phyloP scores from a whole-genome alignment of 2,113 vertebrate species.

The Patagioenas fasciata region DNA sequence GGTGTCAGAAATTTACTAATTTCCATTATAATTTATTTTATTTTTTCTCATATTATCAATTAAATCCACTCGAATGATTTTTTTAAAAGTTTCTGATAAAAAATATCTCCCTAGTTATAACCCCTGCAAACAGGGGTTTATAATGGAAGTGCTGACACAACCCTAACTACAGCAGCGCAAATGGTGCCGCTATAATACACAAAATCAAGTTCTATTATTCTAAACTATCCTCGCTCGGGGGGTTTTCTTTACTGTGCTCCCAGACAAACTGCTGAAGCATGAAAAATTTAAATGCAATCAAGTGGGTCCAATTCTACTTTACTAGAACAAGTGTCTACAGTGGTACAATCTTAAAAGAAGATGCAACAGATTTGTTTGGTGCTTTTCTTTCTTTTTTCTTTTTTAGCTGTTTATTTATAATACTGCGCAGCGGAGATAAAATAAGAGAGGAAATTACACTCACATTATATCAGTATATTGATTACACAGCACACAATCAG shows the following conservation, averaged over 20 bases:
- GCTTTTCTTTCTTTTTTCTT: constrained; percentile 74
- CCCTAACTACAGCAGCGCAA: constrained; percentile 83
- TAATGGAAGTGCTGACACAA: constrained; percentile 83
- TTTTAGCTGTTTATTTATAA: constrained; percentile 86
- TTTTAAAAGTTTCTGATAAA: constrained; percentile 70
- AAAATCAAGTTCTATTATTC: constrained; percentile 99
- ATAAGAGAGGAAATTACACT: constrained; percentile 84
- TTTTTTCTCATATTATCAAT: constrained; percentile 74
- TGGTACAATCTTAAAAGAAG: constrained; percentile 95
- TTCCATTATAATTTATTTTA: constrained; percentile 62
- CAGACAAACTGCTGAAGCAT: constrained; percentile 97
- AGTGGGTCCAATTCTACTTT: constrained; percentile 91
- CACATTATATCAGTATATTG: constrained; percentile 82
- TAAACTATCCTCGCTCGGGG: constrained; percentile 98
- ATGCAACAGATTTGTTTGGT: constrained; percentile 86
- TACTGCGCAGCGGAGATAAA: constrained; percentile 81
- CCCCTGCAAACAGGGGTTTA: constrained; percentile 82
- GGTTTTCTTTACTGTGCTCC: constrained; percentile 95
- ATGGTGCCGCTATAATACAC: constrained; percentile 88
- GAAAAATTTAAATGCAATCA: constrained; percentile 90
- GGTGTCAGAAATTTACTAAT: constrained; percentile 56
- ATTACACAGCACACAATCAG: constrained; percentile 83
- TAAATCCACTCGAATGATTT: constrained; percentile 74
- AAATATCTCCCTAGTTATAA: constrained; percentile 80
- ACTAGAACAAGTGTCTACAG: constrained; percentile 97